A percentile compares a stretch with the other conserved stretches of the same genome.
These are phyloP conservation scores for Invenusta paracnida DNA, from an alignment of 2,888 invertebrate species.

Conservation along the genomic window DNA sequence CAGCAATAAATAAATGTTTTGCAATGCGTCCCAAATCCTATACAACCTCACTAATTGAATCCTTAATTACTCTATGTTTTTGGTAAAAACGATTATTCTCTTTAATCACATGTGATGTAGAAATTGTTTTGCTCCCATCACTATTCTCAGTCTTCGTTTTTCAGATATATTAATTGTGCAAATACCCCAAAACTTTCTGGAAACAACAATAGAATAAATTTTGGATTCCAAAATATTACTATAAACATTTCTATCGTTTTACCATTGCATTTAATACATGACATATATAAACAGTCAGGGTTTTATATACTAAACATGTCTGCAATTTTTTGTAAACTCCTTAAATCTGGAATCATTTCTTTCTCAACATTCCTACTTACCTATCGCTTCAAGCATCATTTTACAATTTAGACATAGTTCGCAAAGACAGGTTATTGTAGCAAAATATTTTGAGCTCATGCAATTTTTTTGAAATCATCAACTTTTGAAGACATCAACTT, in stretches of 20 bases:
- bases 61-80: background rate
- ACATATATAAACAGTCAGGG: background rate
- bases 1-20: background rate
- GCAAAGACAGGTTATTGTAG: background rate
- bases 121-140: background rate
- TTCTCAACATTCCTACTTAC: background rate
- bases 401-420: background rate
- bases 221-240: background rate
- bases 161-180: background rate
- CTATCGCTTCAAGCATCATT: background rate
- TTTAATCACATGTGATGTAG: background rate
- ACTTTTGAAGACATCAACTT: background rate
- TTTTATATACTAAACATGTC: background rate
- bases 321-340: background rate
- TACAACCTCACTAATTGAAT: background rate
- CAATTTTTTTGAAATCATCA: background rate
- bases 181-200: background rate
- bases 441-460: background rate
- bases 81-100: background rate
- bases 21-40: background rate
- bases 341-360: background rate
- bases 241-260: background rate
- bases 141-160: background rate
- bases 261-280: background rate
- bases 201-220: background rate